Base-by-base conservation (phyloP, 2,113 vertebrate species). In the Pterocles burchelli region DNA sequence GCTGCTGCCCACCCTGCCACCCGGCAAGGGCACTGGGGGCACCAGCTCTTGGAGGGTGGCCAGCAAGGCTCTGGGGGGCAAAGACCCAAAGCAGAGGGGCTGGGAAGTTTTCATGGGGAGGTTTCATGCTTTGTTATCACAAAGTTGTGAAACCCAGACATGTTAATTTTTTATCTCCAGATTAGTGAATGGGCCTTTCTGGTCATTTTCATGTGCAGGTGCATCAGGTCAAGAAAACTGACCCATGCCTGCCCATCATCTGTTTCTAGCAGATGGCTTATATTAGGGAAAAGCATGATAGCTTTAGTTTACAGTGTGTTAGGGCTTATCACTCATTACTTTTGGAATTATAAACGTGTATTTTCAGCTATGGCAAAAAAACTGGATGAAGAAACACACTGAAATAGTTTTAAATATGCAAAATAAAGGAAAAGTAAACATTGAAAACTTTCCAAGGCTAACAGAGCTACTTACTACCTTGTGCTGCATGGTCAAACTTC, bases 31-130 rank as follows among this genome's bases (percentile, higher is more conserved):
- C 2, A 4, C 20, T 41, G 55, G 19, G 22, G 63, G 25, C 63
- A 45, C 22, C 70, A 58, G 45, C 28, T 88, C 57, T 34, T 26
- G 28, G 19, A 54, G n/a, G 18, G 10, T 54, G 31, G 28, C 68
- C 41, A n/a, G 34, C 0, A 4, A 61, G 34, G 49, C 34, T 73
- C 9, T 2, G 7, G 2, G 22, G 11, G 1, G 7, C 25, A 48
- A 21, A 0, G 12, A 1, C 52, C 45, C 51, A 66, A 17, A 49
- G 58, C 43, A 84, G 28, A 36, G 29, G 11, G 33, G 5, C 26
- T 54, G 48, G 12, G 29, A 82, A 31, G 17, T 66, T 67, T 67
- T 67, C n/a, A 13, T 9, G 3, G n/a, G 29, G 17, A 38, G 1
- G 3, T 21, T 43, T 49, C 2, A 0, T 57, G 57, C 49, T 58